Conservation (phyloP, 2,888 invertebrate species). For the Calameuta pallipes region DNA sequence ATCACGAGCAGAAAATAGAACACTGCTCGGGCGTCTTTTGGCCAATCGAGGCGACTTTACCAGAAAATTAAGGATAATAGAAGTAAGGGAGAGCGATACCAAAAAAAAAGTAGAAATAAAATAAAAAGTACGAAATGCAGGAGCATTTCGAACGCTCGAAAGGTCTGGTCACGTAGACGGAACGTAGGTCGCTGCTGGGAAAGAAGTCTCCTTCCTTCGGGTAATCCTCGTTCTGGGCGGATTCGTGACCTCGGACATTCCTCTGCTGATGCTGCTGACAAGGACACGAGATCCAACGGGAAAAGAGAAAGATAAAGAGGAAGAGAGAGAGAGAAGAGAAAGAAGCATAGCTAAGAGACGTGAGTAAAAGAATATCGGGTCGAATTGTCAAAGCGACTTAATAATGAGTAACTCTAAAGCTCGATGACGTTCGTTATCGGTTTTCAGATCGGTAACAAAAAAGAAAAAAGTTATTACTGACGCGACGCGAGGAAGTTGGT, state of each 20-base stretch:
- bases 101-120: slow-evolving; percentile 11
- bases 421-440: slow-evolving; percentile 9
- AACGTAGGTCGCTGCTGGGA: not conserved
- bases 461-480: not conserved
- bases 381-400: not conserved
- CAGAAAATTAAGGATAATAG: slow-evolving; percentile 12
- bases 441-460: slow-evolving; percentile 7
- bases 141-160: not conserved
- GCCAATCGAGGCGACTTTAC: not conserved
- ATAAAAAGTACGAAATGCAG: slow-evolving; percentile 8
- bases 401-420: not conserved
- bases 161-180: not conserved
- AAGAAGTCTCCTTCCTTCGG: not conserved
- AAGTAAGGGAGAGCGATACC: not conserved
- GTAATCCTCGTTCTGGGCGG: not conserved
- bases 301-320: not conserved
- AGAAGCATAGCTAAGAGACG: not conserved
- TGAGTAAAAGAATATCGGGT: not conserved
- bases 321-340: not conserved
- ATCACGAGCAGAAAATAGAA: not conserved
- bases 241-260: not conserved
- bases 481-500: not conserved
- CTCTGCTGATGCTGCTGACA: not conserved
- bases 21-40: not conserved
- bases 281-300: not conserved